Base-by-base conservation (phyloP, 2,113 vertebrate genomes). In the Cyanistes caeruleus region DNA sequence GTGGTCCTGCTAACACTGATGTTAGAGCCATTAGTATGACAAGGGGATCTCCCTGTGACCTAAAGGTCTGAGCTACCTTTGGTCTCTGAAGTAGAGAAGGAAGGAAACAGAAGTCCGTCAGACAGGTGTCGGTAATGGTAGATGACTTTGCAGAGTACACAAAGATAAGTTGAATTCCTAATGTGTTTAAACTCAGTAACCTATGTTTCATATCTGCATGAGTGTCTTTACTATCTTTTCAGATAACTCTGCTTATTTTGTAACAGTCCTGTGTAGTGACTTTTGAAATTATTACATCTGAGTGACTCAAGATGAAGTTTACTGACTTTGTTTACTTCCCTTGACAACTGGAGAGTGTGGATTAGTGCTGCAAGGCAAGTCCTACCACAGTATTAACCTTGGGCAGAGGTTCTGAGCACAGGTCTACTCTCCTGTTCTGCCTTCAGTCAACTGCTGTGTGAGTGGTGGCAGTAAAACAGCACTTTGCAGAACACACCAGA, bases 301-400 rank as follows among this genome's bases (percentile, higher is more conserved):
- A 93, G 84, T 90, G 74, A 91, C 58, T 95, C 91, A 62, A 65
- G 85, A 89, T 88, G 77, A 94, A 96, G 91, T 96, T 98, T 97
- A 94, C 91, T 88, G 81, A 46, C 87, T 91, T 86, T 89, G 89
- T 96, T 98, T 96, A 79, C 67, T 97, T 97, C 53, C 96, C 95
- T 70, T 95, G 84, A 64, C 88, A 31, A 96, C 93, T 23, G 3
- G 43, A 84, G 78, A 94, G 90, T 51, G 69, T 95, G 91, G 62
- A 70, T 51, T 77, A 62, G 70, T 69, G 78, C 75, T 79, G 80
- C 75, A 41, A 41, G 58, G 67, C 62, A 53, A n/a, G 64, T 72
- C 41, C 46, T 58, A 25, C 78, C 5, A 1, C 6, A 3, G 30
- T 22, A 24, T 65, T 60, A 39, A 55, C 23, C 41, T 31, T 58